These are phyloP conservation scores for Ricordea florida DNA, from an alignment of 92 coral and sea anemone genomes.

Conservation along the genomic window DNA sequence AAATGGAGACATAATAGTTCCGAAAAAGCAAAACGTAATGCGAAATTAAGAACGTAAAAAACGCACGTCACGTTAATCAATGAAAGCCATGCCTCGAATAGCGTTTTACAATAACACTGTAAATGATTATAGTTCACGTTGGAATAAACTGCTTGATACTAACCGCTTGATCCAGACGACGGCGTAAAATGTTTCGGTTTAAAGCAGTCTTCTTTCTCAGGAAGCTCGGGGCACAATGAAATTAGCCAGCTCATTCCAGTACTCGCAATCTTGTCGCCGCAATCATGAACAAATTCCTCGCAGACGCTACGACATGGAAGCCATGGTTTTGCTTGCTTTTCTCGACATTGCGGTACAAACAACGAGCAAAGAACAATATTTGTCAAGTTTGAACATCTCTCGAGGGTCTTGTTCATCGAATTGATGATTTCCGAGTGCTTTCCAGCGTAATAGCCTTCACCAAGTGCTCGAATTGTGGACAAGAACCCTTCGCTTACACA, in stretches of 20 bases:
- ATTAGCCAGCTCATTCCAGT: constrained; percentile 54
- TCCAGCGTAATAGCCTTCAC: neutral
- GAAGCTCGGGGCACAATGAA: constrained; percentile 35
- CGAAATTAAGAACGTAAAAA: too few relatives aligned
- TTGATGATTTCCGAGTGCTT: neutral
- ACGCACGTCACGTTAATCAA: too few relatives aligned
- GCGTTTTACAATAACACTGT: too few relatives aligned
- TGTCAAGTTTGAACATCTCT: constrained; percentile 41
- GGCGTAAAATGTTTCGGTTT: constrained; percentile 32
- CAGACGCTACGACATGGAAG: constrained; percentile 66
- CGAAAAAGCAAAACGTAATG: too few relatives aligned
- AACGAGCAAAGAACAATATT: constrained; percentile 43
- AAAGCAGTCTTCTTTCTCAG: constrained; percentile 19
- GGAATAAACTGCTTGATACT: too few relatives aligned
- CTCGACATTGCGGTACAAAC: constrained; percentile 38
- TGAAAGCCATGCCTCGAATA: too few relatives aligned
- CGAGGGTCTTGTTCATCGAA: neutral
- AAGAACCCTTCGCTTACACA: constrained; percentile 2
- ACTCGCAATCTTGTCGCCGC: constrained; percentile 1
- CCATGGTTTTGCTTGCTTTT: constrained; percentile 1
- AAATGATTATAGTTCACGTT: too few relatives aligned
- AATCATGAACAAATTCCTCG: constrained; percentile 35
- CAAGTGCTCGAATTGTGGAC: neutral
- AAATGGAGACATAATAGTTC: too few relatives aligned
- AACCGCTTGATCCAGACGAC: neutral